Percentiles rank a stretch among this genome's conserved stretches.
Conservation (phyloP, 2,888 invertebrate genomes). For the Phortica okadai region DNA sequence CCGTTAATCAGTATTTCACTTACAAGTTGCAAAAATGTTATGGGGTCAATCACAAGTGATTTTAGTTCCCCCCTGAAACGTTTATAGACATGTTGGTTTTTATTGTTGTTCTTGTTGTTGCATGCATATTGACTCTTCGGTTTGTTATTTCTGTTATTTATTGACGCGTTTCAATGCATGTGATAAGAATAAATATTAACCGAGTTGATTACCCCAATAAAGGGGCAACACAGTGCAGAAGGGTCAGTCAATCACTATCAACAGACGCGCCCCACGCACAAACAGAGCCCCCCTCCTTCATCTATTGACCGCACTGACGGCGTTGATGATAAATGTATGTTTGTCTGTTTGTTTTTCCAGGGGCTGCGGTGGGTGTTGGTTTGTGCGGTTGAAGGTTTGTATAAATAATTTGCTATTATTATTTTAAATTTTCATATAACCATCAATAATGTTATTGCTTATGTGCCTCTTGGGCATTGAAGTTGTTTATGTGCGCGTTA, state of each 20-base stretch:
- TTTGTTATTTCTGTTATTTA: constrained; percentile 35
- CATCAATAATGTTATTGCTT: not conserved
- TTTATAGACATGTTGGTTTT: not conserved
- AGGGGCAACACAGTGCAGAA: not conserved
- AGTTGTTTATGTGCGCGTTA: not conserved
- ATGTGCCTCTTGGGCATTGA: not conserved
- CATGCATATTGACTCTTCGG: not conserved
- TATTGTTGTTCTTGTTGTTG: constrained; percentile 11
- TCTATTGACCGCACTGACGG: not conserved
- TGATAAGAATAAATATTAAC: constrained; percentile 24
- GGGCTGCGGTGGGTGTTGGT: not conserved
- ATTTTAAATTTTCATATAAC: not conserved
- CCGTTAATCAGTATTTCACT: no score
- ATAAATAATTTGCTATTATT: not conserved
- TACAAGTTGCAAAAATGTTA: no score
- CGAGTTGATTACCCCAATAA: not conserved
- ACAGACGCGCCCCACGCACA: no score
- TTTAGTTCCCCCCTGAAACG: no score
- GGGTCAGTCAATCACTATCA: not conserved
- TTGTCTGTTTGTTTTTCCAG: not conserved
- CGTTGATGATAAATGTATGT: not conserved
- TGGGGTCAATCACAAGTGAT: no score
- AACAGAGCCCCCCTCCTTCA: not conserved
- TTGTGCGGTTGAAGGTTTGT: not conserved
- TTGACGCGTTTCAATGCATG: constrained; percentile 37